phyloP scores from a whole-genome alignment of 2,888 invertebrate genomes.

The Agrotis ipsilon region DNA sequence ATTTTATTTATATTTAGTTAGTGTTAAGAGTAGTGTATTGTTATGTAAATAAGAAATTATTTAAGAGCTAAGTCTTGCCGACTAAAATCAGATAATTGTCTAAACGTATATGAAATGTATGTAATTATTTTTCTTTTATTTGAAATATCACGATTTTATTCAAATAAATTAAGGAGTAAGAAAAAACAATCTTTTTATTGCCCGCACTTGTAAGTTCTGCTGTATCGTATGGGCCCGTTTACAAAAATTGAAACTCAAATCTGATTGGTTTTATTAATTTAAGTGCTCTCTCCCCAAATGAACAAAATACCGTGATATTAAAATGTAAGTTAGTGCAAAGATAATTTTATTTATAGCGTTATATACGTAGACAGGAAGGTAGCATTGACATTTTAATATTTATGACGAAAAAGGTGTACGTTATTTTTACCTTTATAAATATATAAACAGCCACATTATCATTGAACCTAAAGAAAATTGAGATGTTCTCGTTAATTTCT shows the following conservation, averaged over 20 bases:
- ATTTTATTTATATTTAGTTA: not conserved
- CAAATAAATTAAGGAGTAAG: not conserved
- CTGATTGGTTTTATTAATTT: not conserved
- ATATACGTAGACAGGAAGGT: constrained; percentile 11
- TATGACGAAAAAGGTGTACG: constrained; percentile 34
- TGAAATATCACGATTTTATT: not conserved
- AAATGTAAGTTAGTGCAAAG: not conserved
- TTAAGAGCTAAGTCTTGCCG: too few species aligned
- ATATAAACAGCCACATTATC: not conserved
- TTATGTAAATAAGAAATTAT: too few species aligned
- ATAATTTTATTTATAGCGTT: constrained; percentile 28
- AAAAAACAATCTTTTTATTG: not conserved
- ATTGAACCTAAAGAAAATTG: constrained; percentile 14
- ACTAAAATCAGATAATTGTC: too few species aligned
- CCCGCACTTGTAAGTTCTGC: too few species aligned
- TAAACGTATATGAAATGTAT: too few species aligned
- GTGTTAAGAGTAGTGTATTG: not conserved
- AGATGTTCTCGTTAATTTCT: not conserved
- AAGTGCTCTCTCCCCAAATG: not conserved
- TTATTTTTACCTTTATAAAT: constrained; percentile 37
- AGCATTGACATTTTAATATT: constrained; percentile 56
- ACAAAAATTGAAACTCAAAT: not conserved
- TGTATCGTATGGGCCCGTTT: too few species aligned
- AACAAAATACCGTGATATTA: constrained; percentile 32
- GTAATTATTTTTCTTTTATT: too few species aligned